Evolutionary conservation across 2,797 vertebrate species (phyloP).

Genomic region (Poecilia wingei): DNA sequence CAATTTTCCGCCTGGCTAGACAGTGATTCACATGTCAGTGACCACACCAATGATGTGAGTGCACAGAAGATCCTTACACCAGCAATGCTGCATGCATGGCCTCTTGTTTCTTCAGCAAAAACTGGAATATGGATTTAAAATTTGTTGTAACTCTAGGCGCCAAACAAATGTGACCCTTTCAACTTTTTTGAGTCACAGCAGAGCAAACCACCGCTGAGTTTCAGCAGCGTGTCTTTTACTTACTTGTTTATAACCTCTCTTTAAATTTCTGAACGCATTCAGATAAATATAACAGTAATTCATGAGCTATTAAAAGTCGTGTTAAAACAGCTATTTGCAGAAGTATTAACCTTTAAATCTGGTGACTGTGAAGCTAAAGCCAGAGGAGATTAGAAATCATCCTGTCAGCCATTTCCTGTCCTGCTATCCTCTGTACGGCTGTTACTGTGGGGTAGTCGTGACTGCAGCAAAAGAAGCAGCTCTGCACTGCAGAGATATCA

Average conservation of each 20-base stretch:
- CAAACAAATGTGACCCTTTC: not conserved
- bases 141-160: not conserved
- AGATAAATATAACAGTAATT: slow-evolving; percentile 1
- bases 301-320: not conserved
- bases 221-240: not conserved
- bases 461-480: slow-evolving; percentile 70
- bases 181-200: not conserved
- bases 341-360: slow-evolving; percentile 20
- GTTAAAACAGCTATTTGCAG: slow-evolving; percentile 13
- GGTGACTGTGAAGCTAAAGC: slow-evolving; percentile 27
- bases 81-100: slow-evolving; percentile 8
- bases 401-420: slow-evolving; percentile 49
- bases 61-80: slow-evolving; percentile 19
- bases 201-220: not conserved
- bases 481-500: slow-evolving; percentile 62
- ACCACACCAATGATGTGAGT: slow-evolving; percentile 48
- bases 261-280: not conserved
- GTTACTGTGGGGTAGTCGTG: slow-evolving; percentile 69
- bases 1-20: slow-evolving; percentile 70
- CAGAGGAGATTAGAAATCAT: slow-evolving; percentile 48
- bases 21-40: slow-evolving; percentile 65
- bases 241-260: not conserved
- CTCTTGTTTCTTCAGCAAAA: slow-evolving; percentile 15
- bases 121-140: not conserved
- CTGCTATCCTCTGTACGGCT: slow-evolving; percentile 54